Percentiles rank a stretch among this genome's conserved stretches.
These are phyloP conservation scores for Plestiodon gilberti DNA, from an alignment of 2,113 vertebrate species.

Conservation along the genomic window DNA sequence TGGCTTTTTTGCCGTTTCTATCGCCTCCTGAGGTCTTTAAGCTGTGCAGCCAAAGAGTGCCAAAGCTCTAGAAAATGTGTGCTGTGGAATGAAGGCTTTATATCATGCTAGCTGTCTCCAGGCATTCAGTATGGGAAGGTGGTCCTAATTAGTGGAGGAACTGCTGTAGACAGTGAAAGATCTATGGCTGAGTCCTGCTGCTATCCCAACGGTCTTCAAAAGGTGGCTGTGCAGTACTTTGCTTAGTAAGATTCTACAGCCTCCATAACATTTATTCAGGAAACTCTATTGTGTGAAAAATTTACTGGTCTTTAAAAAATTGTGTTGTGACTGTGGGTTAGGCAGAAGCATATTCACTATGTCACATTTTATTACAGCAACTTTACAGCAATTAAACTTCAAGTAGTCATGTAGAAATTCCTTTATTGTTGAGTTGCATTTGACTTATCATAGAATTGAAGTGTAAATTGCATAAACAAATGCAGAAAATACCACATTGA, in stretches of 20 bases:
- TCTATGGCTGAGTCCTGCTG: not conserved
- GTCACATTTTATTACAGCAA: not conserved
- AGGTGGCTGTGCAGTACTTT: not conserved
- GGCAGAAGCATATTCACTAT: not conserved
- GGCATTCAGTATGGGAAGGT: not conserved
- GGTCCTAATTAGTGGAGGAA: conserved; percentile 8
- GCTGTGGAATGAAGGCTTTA: not conserved
- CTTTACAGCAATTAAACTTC: not conserved
- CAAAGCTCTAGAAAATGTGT: not conserved
- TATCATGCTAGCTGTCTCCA: not conserved
- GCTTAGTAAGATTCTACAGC: not conserved
- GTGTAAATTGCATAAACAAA: not conserved
- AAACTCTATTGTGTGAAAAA: not conserved
- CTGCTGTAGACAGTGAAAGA: not conserved
- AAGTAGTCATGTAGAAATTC: not conserved
- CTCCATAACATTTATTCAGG: not conserved
- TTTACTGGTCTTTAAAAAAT: not conserved
- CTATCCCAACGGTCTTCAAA: conserved; percentile 13
- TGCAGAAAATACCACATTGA: not conserved
- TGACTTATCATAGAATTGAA: not conserved
- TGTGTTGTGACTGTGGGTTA: not conserved
- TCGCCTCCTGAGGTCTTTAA: not conserved
- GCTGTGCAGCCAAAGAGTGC: not conserved
- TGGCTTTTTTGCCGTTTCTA: not conserved
- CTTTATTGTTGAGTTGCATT: not conserved